A percentile compares a stretch with the other conserved stretches of the same genome.
Evolutionary conservation across 2,888 invertebrate species (phyloP).

Genomic region (Odontocerum albicorne): DNA sequence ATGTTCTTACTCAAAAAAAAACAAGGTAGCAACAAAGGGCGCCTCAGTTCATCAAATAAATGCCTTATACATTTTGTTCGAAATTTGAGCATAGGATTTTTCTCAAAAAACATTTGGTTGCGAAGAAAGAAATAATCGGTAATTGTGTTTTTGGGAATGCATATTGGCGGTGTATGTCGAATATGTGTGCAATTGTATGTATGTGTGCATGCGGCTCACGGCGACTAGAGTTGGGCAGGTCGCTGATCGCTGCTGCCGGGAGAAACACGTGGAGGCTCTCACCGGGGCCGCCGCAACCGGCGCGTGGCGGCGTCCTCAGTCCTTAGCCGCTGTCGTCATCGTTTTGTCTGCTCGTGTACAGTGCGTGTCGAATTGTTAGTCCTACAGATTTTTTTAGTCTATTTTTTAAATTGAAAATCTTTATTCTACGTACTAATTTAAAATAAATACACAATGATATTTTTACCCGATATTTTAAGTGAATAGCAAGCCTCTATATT

Average conservation of each 20-base stretch:
- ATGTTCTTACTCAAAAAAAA: too few species aligned
- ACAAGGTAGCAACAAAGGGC: too few species aligned
- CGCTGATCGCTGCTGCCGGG: conserved; percentile 58
- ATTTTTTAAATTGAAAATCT: not conserved
- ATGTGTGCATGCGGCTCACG: conserved; percentile 48
- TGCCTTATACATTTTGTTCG: too few species aligned
- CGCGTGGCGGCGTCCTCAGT: not conserved
- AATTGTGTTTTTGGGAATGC: conserved; percentile 17
- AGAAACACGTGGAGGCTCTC: conserved; percentile 56
- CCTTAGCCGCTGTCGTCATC: conserved; percentile 7
- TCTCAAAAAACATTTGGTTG: not conserved
- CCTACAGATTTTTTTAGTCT: not conserved
- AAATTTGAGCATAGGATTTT: too few species aligned
- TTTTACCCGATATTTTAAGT: not conserved
- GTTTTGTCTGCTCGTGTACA: not conserved
- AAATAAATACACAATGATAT: not conserved
- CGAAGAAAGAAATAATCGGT: not conserved
- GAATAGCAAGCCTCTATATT: not conserved
- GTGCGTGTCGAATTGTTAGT: not conserved
- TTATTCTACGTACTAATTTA: not conserved
- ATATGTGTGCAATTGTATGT: not conserved
- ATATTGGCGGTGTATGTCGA: conserved; percentile 1
- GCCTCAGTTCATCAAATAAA: too few species aligned
- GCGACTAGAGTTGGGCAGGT: conserved; percentile 63
- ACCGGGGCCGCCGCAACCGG: conserved; percentile 41